Conservation (phyloP, 1,140 invertebrate species). For the Solen grandis region DNA sequence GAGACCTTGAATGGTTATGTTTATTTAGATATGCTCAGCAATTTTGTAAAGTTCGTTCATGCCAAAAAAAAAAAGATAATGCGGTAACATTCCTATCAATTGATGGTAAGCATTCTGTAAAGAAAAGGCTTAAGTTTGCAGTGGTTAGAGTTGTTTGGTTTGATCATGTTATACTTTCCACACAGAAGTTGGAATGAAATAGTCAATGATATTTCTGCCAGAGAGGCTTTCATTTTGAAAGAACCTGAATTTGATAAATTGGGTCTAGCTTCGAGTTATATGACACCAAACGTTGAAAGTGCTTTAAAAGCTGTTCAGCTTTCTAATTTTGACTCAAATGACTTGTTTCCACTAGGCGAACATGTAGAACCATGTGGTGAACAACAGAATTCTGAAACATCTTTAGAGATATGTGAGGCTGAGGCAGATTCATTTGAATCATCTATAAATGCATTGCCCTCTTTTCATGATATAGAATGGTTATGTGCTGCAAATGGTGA, state of each 20-base stretch:
- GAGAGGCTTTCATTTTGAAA: neutral
- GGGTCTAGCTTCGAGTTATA: neutral
- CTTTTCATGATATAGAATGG: neutral
- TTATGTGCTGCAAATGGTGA: neutral
- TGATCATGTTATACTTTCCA: conserved; percentile 5
- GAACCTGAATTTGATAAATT: neutral
- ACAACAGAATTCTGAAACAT: neutral
- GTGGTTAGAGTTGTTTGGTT: no score
- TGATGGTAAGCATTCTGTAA: no score
- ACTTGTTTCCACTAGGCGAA: neutral
- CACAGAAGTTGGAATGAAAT: neutral
- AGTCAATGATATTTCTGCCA: no score
- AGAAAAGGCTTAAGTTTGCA: no score
- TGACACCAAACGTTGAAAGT: neutral
- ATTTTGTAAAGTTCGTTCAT: no score
- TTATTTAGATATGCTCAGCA: no score
- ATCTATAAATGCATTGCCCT: neutral
- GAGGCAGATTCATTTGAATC: neutral
- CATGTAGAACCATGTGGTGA: no score
- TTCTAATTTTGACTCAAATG: neutral
- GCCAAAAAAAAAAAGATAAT: no score
- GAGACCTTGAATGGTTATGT: no score
- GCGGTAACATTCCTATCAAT: no score
- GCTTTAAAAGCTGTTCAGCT: neutral
- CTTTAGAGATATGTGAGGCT: neutral